Percentiles rank a stretch among this genome's conserved stretches.
phyloP scores from a whole-genome alignment of 1,140 invertebrate species.

The Gonioctena quinquepunctata region DNA sequence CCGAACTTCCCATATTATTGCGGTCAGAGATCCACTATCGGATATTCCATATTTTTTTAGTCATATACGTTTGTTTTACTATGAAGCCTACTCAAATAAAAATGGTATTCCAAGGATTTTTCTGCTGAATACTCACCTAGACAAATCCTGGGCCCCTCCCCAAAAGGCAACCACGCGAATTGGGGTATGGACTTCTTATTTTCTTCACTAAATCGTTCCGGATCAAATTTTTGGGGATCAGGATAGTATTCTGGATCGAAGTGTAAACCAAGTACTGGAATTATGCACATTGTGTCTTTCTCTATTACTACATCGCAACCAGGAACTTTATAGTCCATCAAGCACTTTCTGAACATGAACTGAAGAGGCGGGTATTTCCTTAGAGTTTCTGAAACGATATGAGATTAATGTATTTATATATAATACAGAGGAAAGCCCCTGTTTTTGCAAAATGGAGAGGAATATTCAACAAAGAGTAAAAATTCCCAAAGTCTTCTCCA shows the following conservation, averaged over 20 bases:
- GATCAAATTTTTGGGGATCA: slow-evolving; percentile 60
- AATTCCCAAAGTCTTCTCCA: too few relatives aligned
- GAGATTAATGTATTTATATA: too few relatives aligned
- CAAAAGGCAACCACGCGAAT: slow-evolving; percentile 59
- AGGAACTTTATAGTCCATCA: slow-evolving; percentile 52
- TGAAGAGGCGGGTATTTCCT: slow-evolving; percentile 67
- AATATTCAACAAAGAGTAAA: too few relatives aligned
- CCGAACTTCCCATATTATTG: too few relatives aligned
- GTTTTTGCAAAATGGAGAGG: too few relatives aligned
- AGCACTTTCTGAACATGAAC: slow-evolving; percentile 59
- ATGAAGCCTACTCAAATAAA: too few relatives aligned
- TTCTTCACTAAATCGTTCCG: slow-evolving; percentile 55
- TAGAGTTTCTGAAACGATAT: slow-evolving; percentile 57
- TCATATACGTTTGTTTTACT: too few relatives aligned
- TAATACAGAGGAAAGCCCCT: too few relatives aligned
- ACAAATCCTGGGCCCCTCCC: slow-evolving; percentile 60
- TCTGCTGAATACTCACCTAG: slow-evolving; percentile 60
- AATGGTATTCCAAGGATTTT: too few relatives aligned
- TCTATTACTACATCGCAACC: slow-evolving; percentile 54
- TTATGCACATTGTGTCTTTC: slow-evolving; percentile 52
- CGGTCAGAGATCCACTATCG: too few relatives aligned
- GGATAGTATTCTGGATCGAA: slow-evolving; percentile 58
- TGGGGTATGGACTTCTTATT: slow-evolving; percentile 44
- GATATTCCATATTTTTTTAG: too few relatives aligned
- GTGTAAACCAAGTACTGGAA: slow-evolving; percentile 53